Evolutionary conservation across 2,113 vertebrate species (phyloP).

Genomic region (Camelus dromedarius): DNA sequence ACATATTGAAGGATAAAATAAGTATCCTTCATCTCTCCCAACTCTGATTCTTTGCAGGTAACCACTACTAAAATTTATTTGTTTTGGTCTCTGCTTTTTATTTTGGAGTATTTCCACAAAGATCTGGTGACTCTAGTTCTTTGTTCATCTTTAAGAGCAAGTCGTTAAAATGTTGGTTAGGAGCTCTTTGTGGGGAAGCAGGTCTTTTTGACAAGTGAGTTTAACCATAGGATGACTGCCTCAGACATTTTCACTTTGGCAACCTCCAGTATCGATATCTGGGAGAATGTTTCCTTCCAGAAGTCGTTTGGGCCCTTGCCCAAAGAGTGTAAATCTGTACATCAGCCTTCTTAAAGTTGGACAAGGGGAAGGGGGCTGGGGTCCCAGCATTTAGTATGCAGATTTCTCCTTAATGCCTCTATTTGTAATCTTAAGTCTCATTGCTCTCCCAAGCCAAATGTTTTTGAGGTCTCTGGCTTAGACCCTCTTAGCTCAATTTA

Average conservation of each 20-base stretch:
- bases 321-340: not conserved
- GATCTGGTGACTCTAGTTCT: not conserved
- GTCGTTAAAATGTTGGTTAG: not conserved
- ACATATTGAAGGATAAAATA: not conserved
- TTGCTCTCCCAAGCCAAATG: not conserved
- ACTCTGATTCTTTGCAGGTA: not conserved
- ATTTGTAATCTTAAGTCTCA: not conserved
- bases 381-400: not conserved
- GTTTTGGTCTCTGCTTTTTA: not conserved
- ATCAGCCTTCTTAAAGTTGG: not conserved
- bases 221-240: not conserved
- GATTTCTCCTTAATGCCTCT: not conserved
- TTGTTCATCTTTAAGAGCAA: not conserved
- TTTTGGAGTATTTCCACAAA: conserved; percentile 5
- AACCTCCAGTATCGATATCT: not conserved
- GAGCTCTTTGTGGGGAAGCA: not conserved
- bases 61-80: not conserved
- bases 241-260: not conserved
- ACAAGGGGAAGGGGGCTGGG: not conserved
- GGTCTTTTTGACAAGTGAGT: not conserved
- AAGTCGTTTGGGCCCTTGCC: not conserved
- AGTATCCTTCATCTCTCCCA: not conserved
- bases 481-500: not conserved
- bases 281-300: not conserved
- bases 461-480: not conserved